Evolutionary conservation across 64 coral and sea anemone species (phyloP).

Genomic region (Pocillopora damicornis): DNA sequence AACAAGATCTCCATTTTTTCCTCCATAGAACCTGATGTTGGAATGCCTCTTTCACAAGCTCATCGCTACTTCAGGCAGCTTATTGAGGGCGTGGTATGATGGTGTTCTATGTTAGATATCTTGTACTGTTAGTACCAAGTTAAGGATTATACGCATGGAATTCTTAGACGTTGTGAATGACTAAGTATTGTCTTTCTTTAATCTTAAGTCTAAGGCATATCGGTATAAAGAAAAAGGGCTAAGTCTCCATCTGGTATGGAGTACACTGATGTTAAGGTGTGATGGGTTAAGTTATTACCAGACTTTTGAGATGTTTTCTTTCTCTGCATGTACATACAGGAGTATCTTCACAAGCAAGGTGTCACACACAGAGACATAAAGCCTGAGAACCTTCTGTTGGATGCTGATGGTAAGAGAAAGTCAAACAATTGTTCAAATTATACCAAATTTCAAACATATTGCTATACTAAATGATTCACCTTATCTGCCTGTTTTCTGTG

Average conservation of each 20-base stretch:
- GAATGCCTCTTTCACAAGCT: constrained; percentile 78
- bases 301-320: not conserved
- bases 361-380: constrained; percentile 98
- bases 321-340: constrained; percentile 12
- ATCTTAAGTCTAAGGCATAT: no score
- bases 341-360: constrained; percentile 93
- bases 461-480: not conserved
- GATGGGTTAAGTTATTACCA: no score
- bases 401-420: constrained; percentile 80
- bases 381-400: constrained; percentile 94
- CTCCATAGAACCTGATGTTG: constrained; percentile 90
- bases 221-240: no score
- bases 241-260: no score
- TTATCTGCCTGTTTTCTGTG: not conserved
- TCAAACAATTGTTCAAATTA: not conserved
- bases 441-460: not conserved
- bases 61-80: constrained; percentile 95
- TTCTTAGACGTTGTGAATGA: no score
- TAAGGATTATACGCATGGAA: no score
- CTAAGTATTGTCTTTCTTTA: no score
- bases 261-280: no score
- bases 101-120: no score
- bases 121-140: no score
- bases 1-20: not conserved
- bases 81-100: constrained; percentile 77